Conservation (phyloP, 2,888 invertebrate genomes). For the Cantharis flavilabris region DNA sequence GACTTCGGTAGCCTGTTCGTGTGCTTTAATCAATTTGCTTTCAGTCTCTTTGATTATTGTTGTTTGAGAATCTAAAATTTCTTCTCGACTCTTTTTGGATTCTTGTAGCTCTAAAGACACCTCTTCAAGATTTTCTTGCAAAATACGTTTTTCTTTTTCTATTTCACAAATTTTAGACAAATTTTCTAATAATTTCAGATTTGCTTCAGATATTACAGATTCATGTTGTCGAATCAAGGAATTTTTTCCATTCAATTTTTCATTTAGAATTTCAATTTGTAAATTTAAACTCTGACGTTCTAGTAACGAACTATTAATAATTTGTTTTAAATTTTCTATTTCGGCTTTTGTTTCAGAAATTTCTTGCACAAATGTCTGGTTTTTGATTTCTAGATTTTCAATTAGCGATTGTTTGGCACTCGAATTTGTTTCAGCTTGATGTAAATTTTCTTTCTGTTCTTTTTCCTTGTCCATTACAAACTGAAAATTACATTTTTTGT, state of each 20-base stretch:
- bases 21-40: slow-evolving; percentile 39
- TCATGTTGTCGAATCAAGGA: slow-evolving; percentile 4
- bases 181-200: slow-evolving; percentile 19
- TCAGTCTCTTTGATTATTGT: slow-evolving; percentile 45
- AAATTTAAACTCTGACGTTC: slow-evolving; percentile 17
- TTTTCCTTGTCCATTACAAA: neutral
- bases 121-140: slow-evolving; percentile 19
- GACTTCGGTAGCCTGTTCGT: slow-evolving; percentile 39
- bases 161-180: slow-evolving; percentile 22
- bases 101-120: slow-evolving; percentile 36
- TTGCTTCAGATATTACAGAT: slow-evolving; percentile 8
- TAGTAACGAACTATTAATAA: slow-evolving; percentile 8
- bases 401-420: neutral
- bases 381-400: slow-evolving; percentile 17
- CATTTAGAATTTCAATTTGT: slow-evolving; percentile 9
- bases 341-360: slow-evolving; percentile 7
- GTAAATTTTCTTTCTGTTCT: neutral
- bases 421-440: neutral
- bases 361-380: slow-evolving; percentile 6
- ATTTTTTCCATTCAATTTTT: slow-evolving; percentile 9
- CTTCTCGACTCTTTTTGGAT: slow-evolving; percentile 40
- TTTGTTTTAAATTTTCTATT: slow-evolving; percentile 15
- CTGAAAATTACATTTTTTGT: neutral
- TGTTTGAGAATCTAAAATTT: slow-evolving; percentile 41
- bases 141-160: slow-evolving; percentile 25